phyloP scores from a whole-genome alignment of 1,140 invertebrate species.

The Brachionus plicatilis region DNA sequence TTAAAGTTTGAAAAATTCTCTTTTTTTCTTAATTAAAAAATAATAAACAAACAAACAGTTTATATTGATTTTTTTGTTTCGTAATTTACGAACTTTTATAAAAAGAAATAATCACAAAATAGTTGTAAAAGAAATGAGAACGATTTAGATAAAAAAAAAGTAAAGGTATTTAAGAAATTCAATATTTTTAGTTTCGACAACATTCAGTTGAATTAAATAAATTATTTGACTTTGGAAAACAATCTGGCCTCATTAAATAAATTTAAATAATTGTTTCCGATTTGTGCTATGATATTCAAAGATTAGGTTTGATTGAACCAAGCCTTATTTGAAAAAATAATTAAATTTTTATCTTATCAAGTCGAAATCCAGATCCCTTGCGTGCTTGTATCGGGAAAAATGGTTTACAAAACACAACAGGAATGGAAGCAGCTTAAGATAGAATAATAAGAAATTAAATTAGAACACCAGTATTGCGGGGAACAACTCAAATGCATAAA shows the following conservation, averaged over 20 bases:
- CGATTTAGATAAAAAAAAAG: background rate
- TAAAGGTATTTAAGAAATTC: background rate
- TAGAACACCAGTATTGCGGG: background rate
- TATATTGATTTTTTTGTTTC: no score
- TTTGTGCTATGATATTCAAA: background rate
- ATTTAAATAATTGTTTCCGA: background rate
- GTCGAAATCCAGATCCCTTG: background rate
- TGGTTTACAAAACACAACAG: background rate
- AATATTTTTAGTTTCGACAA: background rate
- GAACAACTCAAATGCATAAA: background rate
- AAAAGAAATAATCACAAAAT: no score
- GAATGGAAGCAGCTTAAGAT: background rate
- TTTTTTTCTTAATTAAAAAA: background rate
- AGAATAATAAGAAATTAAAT: background rate
- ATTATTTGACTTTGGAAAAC: background rate
- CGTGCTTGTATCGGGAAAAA: background rate
- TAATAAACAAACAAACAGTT: background rate
- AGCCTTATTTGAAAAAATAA: background rate
- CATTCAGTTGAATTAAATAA: background rate
- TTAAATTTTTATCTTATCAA: conserved; percentile 3
- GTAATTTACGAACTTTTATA: no score
- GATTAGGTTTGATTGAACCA: background rate
- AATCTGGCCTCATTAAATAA: background rate
- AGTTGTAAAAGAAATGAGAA: background rate
- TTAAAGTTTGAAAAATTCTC: no score